Base-by-base conservation (phyloP, 2,113 vertebrate species). In the Callipepla californica region DNA sequence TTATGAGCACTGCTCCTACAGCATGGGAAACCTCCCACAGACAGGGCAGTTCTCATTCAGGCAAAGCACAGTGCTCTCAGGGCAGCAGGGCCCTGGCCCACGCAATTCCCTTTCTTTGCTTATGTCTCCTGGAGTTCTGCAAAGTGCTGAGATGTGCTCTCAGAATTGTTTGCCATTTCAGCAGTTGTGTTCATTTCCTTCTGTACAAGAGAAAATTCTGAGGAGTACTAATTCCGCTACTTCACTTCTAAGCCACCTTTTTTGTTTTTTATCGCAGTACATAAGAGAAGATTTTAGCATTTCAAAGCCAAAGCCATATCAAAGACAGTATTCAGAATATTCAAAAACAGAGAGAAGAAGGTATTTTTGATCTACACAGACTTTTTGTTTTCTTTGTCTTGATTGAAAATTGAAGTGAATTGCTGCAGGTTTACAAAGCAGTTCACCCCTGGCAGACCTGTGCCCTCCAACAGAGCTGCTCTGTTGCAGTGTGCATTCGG, bases 71-170 rank as follows among this genome's bases (percentile, higher is more conserved):
- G 74, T 1, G 0, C 26, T 73, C 0, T 1, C 78, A 70, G 83
- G 88, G 85, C 90, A 91, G 89, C 90, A 87, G 80, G 81, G 82
- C 76, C 79, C 80, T 91, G 80, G 85, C 82, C 80, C 36, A 67
- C 51, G 30, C 28, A 25, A 47, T 62, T 36, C 23, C 26, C 42
- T 18, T 59, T 36, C 85, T 18, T 3, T 76, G 59, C 78, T 86
- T 34, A 25, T 90, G 73, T 65, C 57, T 94, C 40, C 68, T 80
- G 72, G 51, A 94, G 63, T 83, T 88, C 67, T 86, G 63, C 72
- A 51, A 26, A 87, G 76, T 72, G 79, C 76, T 82, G 82, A 83
- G 74, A 44, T 55, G 26, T 68, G 59, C 78, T 94, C 62, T 91
- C 3, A 1, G 51, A 63, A 91, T 38, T 59, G 68, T 81, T 68